These are phyloP conservation scores for Gallinago nigripennis DNA, from an alignment of 2,797 vertebrate species.

Conservation along the genomic window DNA sequence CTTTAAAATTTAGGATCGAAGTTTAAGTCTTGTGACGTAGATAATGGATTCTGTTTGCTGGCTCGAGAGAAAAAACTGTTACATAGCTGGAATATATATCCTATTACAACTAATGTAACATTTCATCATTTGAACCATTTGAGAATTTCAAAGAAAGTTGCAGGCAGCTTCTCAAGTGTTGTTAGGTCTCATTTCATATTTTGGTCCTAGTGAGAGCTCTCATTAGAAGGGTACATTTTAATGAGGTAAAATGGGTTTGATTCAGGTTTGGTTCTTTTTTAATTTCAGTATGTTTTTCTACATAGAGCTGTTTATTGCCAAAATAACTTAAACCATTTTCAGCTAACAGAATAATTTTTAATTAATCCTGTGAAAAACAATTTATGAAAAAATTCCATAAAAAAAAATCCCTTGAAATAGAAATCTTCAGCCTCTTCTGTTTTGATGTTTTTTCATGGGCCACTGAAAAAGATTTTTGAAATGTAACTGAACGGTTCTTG, in stretches of 20 bases:
- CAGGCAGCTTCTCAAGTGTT: not conserved
- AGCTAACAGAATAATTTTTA: conserved; percentile 3
- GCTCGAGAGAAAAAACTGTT: not conserved
- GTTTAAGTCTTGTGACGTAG: conserved; percentile 1
- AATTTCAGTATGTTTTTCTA: not conserved
- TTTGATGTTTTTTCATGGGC: not conserved
- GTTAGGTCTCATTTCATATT: not conserved
- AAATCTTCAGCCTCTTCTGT: not conserved
- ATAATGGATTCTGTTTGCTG: conserved; percentile 37
- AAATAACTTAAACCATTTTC: conserved; percentile 3
- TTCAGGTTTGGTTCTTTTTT: not conserved
- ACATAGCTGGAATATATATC: not conserved
- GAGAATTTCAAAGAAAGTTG: not conserved
- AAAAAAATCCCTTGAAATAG: not conserved
- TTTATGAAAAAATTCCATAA: not conserved
- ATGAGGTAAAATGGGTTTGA: not conserved
- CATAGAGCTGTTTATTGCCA: not conserved
- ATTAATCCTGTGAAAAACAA: not conserved
- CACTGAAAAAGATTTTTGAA: not conserved
- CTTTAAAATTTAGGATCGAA: conserved; percentile 56
- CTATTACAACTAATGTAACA: not conserved
- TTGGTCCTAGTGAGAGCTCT: not conserved
- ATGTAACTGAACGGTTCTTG: not conserved
- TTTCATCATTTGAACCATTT: not conserved
- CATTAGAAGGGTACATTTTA: not conserved